These are phyloP conservation scores for Myocastor coypus DNA, from an alignment of 2,113 vertebrate genomes.

Conservation along the genomic window DNA sequence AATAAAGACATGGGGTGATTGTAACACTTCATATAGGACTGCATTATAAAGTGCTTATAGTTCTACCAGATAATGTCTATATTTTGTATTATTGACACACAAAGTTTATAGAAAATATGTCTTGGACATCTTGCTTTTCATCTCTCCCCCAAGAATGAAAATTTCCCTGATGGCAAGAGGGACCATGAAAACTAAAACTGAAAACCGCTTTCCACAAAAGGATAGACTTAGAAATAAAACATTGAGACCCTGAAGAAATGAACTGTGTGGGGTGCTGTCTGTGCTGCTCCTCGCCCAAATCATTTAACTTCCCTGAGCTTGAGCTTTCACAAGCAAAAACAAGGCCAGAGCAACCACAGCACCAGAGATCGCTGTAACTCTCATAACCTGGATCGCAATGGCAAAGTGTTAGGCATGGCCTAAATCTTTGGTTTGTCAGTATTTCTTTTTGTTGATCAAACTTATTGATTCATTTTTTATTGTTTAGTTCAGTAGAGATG, in stretches of 20 bases:
- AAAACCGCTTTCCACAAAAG: not conserved
- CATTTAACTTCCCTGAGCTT: not conserved
- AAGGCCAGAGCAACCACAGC: not conserved
- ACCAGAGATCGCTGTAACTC: not conserved
- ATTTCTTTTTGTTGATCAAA: not conserved
- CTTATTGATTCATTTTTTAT: not conserved
- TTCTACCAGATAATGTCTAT: not conserved
- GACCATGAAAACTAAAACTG: not conserved
- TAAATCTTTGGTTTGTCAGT: not conserved
- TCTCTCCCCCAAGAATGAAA: not conserved
- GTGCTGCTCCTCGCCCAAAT: not conserved
- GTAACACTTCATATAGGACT: not conserved
- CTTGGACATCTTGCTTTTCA: not conserved
- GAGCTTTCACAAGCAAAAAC: not conserved
- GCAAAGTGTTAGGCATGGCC: not conserved
- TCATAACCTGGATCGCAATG: not conserved
- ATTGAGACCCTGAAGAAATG: not conserved
- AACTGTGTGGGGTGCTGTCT: not conserved
- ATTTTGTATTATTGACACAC: not conserved
- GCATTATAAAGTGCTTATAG: not conserved
- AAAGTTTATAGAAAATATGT: constrained; percentile 6
- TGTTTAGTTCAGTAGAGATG: not conserved
- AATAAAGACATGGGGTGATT: not conserved
- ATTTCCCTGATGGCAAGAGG: not conserved
- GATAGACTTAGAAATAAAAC: not conserved